Percentiles rank a stretch among this genome's conserved stretches.
Conservation (phyloP, 2,888 invertebrate genomes). For the Oligia latruncula region DNA sequence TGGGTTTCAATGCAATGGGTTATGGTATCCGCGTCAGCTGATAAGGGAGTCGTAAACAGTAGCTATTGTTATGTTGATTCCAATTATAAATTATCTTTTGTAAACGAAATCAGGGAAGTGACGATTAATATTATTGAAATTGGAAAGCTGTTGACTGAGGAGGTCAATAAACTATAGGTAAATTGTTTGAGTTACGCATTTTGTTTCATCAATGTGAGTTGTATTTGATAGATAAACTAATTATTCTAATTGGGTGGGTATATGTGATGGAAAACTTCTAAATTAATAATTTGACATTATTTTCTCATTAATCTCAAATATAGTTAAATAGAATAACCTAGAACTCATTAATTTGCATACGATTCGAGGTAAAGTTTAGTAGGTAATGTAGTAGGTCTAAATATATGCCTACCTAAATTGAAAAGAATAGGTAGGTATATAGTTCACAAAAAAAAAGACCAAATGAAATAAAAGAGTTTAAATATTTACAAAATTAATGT, state of each 20-base stretch:
- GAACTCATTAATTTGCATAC: not conserved
- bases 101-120: slow-evolving; percentile 23
- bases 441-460: not conserved
- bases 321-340: not conserved
- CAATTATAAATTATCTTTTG: slow-evolving; percentile 35
- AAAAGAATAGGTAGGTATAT: no score
- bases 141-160: not conserved
- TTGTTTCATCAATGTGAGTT: not conserved
- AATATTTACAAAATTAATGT: not conserved
- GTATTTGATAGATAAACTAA: not conserved
- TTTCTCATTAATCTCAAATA: not conserved
- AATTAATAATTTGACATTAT: not conserved
- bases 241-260: not conserved
- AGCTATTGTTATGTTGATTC: slow-evolving; percentile 15
- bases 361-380: not conserved
- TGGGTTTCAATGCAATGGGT: slow-evolving; percentile 26
- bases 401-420: no score
- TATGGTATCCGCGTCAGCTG: slow-evolving; percentile 4
- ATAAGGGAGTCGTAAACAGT: slow-evolving; percentile 25
- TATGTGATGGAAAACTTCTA: not conserved
- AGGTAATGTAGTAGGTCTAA: not conserved
- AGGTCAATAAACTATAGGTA: not conserved
- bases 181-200: not conserved
- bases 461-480: not conserved
- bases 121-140: not conserved